phyloP scores from a whole-genome alignment of 2,888 invertebrate species.

The Drosophila ezoana region DNA sequence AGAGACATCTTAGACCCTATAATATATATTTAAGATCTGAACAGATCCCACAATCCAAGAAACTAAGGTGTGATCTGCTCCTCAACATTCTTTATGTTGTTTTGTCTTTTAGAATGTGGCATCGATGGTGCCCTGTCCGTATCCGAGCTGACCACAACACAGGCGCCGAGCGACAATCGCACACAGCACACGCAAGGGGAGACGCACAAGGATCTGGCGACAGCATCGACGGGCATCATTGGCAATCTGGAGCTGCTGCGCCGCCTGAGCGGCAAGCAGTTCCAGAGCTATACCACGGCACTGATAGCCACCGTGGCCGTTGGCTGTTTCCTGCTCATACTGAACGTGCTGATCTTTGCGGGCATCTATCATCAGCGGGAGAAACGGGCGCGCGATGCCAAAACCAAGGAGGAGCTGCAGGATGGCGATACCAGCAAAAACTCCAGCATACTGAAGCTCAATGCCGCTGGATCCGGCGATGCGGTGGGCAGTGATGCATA shows the following conservation, averaged over 20 bases:
- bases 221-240: slow-evolving; percentile 82
- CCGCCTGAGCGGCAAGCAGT: slow-evolving; percentile 91
- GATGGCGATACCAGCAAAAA: slow-evolving; percentile 85
- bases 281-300: slow-evolving; percentile 95
- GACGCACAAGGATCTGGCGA: slow-evolving; percentile 80
- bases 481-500: slow-evolving; percentile 59
- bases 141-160: slow-evolving; percentile 79
- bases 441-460: slow-evolving; percentile 81
- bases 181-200: slow-evolving; percentile 56
- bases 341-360: slow-evolving; percentile 94
- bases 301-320: slow-evolving; percentile 94
- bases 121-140: slow-evolving; percentile 81
- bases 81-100: background rate
- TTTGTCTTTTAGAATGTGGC: slow-evolving; percentile 65
- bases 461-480: slow-evolving; percentile 60
- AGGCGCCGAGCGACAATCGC: slow-evolving; percentile 84
- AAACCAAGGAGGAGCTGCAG: slow-evolving; percentile 91
- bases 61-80: too few species aligned
- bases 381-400: slow-evolving; percentile 87
- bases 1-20: too few species aligned
- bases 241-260: slow-evolving; percentile 90
- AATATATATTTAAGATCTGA: too few species aligned
- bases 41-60: too few species aligned
- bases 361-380: slow-evolving; percentile 95
- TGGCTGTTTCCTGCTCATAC: slow-evolving; percentile 91